Evolutionary conservation across 2,888 invertebrate species (phyloP), one percentile per base, ranked within the genome.

Genomic region (Clivina fossor): DNA sequence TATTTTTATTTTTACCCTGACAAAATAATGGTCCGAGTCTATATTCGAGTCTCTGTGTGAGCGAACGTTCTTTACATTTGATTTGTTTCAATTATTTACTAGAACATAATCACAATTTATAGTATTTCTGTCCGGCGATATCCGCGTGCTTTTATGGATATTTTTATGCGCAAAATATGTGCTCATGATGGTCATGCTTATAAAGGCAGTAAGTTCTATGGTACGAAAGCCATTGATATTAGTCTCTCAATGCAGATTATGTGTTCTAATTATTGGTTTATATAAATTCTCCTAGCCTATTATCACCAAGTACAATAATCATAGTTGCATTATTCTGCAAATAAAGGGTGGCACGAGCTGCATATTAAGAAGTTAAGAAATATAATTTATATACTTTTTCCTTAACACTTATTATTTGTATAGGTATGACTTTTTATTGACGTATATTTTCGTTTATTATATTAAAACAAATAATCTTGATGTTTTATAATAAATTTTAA

Each of bases 61-160:
- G 35, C 57, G 46, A 11, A 32, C 22, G 26, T 57, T 53, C 18
- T 26, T 37, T 18, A 58, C 43, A 20, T 47, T 20, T 35, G 28
- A 26, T 35, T 16, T 41, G 37, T 54, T 41, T 33, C 35, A 41
- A 20, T 18, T 44, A 26, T 58, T 41, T 13, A 58, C 48, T 15
- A 58, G 18, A 13, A 54, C 32, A 35, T 58, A 54, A 26, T 54
- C 46, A 3, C 48, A 54, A 16, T 57, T 57, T 19, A 30, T 13
- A 20, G 47, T 51, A 22, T 33, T 28, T 5, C 53, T 30, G 43
- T 53, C 35, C 19, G 57, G 57, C 8, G 57, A 51, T 16, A 33
- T 33, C 57, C 53, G 53, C 13, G 48, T 57, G 5, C 11, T 19
- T 33, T 53, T 57, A 24, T 57, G 51, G 15, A 57, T 57, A 13